These are phyloP conservation scores for Teleogryllus oceanicus DNA, from an alignment of 2,888 invertebrate species.

Conservation along the genomic window DNA sequence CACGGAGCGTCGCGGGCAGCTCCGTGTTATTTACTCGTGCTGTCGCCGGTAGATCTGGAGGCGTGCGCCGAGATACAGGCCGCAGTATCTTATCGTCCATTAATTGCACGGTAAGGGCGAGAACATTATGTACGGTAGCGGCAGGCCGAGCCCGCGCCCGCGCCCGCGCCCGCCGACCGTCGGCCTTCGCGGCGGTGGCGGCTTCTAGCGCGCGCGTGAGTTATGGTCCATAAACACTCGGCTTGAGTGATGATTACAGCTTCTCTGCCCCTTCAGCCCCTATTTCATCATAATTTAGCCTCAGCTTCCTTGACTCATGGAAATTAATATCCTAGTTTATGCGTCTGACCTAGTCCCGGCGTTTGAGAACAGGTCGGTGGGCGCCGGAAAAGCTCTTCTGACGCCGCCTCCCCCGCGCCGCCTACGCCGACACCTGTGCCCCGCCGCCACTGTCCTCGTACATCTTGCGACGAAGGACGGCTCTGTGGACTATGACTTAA, in stretches of 20 bases:
- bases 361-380: neutral
- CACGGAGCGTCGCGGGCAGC: neutral
- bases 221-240: conserved; percentile 10
- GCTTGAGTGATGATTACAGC: conserved; percentile 9
- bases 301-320: conserved; percentile 2
- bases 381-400: neutral
- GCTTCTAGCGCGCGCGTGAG: neutral
- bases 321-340: conserved; percentile 18
- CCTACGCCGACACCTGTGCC: too few relatives aligned
- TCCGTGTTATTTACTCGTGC: neutral
- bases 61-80: neutral
- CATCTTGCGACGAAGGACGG: too few relatives aligned
- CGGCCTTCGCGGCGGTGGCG: neutral
- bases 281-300: conserved; percentile 18
- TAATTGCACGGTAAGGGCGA: neutral
- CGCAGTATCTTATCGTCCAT: neutral
- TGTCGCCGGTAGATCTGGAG: conserved; percentile 18
- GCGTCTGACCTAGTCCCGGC: conserved; percentile 6
- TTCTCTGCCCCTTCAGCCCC: conserved; percentile 7
- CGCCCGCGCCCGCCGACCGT: neutral
- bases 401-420: too few relatives aligned
- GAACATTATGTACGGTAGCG: neutral
- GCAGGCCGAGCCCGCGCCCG: too few relatives aligned
- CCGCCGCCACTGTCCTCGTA: too few relatives aligned
- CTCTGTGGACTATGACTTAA: too few relatives aligned